A percentile compares a stretch with the other conserved stretches of the same genome.
Evolutionary conservation across 1,140 invertebrate species (phyloP).

Genomic region (Drosophila lacertosa): DNA sequence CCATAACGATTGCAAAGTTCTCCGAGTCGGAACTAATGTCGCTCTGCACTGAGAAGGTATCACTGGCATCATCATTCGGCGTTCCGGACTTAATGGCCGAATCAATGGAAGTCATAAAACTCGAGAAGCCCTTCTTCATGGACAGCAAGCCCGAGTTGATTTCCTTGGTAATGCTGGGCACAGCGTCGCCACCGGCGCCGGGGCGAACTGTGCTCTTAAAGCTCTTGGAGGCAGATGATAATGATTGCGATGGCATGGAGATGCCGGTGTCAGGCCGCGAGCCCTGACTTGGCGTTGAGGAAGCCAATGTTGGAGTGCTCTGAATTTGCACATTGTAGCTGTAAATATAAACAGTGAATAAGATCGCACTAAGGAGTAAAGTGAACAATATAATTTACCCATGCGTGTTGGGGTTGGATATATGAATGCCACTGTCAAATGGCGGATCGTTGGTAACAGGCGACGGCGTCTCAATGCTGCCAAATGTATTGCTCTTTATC

Average conservation of each 20-base stretch:
- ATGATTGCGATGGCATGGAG: conserved; percentile 77
- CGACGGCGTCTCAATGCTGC: conserved; percentile 81
- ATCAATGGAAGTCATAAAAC: conserved; percentile 92
- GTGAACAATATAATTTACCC: conserved; percentile 54
- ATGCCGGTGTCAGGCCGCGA: conserved; percentile 84
- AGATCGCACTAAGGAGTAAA: not conserved
- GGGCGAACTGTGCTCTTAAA: conserved; percentile 45
- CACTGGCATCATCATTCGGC: conserved; percentile 89
- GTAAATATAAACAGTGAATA: not conserved
- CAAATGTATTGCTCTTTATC: conserved; percentile 78
- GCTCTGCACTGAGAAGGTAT: conserved; percentile 88
- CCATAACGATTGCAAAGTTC: conserved; percentile 89
- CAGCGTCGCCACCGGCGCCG: conserved; percentile 50
- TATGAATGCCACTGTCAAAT: conserved; percentile 72
- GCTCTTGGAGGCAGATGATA: conserved; percentile 77
- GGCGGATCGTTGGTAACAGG: conserved; percentile 79
- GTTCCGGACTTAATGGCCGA: conserved; percentile 88
- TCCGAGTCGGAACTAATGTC: conserved; percentile 93
- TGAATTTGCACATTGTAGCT: conserved; percentile 83
- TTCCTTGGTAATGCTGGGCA: conserved; percentile 77
- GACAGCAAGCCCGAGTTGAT: conserved; percentile 87
- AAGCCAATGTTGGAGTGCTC: conserved; percentile 78
- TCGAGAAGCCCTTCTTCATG: conserved; percentile 92
- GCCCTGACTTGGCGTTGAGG: conserved; percentile 76
- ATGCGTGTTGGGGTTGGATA: conserved; percentile 83